Base-by-base conservation (phyloP, 2,797 vertebrate genomes). In the Salmo trutta region DNA sequence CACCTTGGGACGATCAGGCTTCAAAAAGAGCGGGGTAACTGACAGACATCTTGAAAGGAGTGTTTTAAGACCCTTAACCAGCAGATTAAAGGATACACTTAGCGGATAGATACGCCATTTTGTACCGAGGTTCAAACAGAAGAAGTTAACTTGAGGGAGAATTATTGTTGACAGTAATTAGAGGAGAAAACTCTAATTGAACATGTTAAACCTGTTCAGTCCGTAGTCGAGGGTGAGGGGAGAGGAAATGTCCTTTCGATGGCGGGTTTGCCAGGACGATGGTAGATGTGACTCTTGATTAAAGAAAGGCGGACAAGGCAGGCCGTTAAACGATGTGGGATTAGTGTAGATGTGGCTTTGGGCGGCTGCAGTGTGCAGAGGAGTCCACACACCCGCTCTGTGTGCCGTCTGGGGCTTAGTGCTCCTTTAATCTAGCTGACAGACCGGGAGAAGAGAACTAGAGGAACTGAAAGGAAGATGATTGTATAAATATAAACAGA, bases 261-360 rank as follows among this genome's bases (percentile, higher is more conserved):
- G 15, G 87, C 79, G 29, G 52, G 85, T 90, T 90, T 93, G 91
- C 93, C 82, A 89, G 85, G 91, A 91, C 78, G 83, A 90, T 90
- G 79, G 84, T 85, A 81, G 89, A 92, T 93, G 86, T 87, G 91
- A 91, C 91, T 74, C 82, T 86, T 93, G 93, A 94, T 94, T 94
- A 94, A 88, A 84, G 79, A 86, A 81, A 81, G 87, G 90, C 86
- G 81, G 91, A 89, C 79, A 68, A 88, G 78, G 88, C 82, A 77
- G 88, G 89, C 88, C 82, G 88, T 83, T 93, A 93, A 94, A 93
- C 87, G 90, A 86, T 91, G 91, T 91, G 92, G 93, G 94, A 94
- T 95, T 93, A 94, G 92, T 87, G 87, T 15, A 2, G 27, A 15
- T n/a, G 24, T 29, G 17, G 64, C 62, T 24, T 27, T 16, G 65